A percentile compares a stretch with the other conserved stretches of the same genome.
Conservation (phyloP, 2,888 invertebrate species). For the Acanthacorydalis orientalis region DNA sequence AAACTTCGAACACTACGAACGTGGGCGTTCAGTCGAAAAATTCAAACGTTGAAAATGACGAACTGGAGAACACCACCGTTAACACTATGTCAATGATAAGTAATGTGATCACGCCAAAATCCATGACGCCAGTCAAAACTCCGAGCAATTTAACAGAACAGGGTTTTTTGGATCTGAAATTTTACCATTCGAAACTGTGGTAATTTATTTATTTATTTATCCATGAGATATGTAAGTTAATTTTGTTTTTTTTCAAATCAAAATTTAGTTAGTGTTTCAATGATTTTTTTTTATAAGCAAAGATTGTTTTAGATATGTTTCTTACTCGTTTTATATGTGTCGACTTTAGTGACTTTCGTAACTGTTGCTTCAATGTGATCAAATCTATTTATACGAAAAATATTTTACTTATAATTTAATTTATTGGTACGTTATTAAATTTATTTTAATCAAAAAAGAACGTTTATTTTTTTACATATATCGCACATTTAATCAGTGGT, state of each 20-base stretch:
- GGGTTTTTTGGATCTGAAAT: conserved; percentile 59
- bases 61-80: conserved; percentile 7
- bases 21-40: conserved; percentile 5
- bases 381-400: no score
- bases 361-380: no score
- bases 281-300: background rate
- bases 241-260: conserved; percentile 2
- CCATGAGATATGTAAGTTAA: background rate
- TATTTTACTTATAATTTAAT: no score
- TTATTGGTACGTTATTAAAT: no score
- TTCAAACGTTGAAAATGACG: conserved; percentile 7
- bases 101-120: background rate
- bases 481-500: no score
- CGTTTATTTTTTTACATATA: no score
- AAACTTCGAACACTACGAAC: background rate
- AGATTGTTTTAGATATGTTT: no score
- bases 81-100: no score
- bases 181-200: conserved; percentile 64
- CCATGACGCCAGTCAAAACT: conserved; percentile 10
- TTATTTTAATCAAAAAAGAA: no score
- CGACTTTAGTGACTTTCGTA: no score
- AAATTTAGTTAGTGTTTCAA: background rate
- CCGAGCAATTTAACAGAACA: conserved; percentile 36
- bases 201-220: conserved; percentile 24
- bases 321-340: no score